phyloP scores from a whole-genome alignment of 2,113 vertebrate genomes.

The Paradoxurus hermaphroditus region DNA sequence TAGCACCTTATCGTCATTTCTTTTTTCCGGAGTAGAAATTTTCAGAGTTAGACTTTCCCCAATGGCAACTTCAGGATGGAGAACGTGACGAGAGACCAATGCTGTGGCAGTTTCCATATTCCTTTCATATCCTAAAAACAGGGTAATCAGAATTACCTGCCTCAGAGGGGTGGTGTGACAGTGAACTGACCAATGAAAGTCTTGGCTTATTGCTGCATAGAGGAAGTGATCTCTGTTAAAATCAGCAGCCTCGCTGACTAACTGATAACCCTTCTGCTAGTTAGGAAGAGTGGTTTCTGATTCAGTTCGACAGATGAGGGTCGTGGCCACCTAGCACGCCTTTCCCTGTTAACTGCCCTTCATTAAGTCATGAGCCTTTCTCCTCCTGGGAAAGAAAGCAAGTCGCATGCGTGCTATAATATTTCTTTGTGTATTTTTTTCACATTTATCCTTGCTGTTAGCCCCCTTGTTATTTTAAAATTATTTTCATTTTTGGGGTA shows the following conservation, averaged over 20 bases:
- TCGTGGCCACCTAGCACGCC: rapidly evolving
- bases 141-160: background rate
- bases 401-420: background rate
- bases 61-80: background rate
- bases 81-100: background rate
- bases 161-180: background rate
- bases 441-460: background rate
- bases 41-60: background rate
- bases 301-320: background rate
- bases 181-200: background rate
- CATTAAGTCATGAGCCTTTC: background rate
- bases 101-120: background rate
- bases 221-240: background rate
- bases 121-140: background rate
- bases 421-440: background rate
- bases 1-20: background rate
- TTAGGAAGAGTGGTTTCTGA: background rate
- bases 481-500: no score
- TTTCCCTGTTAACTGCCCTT: background rate
- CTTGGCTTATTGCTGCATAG: background rate
- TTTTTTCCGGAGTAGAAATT: background rate
- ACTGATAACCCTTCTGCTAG: background rate
- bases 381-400: background rate
- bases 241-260: rapidly evolving
- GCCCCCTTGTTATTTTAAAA: background rate